Evolutionary conservation across 1,140 invertebrate genomes (phyloP).

Genomic region (Patella vulgata): DNA sequence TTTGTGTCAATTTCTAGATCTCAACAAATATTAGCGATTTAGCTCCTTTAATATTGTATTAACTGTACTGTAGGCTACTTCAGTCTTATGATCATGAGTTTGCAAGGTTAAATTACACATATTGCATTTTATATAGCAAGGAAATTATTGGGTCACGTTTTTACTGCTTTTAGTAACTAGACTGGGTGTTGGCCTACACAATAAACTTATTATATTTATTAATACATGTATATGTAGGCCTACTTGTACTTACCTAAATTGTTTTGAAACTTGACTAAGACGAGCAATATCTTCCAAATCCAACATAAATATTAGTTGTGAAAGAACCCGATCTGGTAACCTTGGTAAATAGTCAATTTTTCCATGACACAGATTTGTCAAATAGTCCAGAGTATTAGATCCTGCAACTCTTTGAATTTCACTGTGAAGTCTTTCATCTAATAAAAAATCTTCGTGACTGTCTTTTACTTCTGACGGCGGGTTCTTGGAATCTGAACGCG

Average conservation of each 20-base stretch:
- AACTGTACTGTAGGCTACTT: too few species aligned
- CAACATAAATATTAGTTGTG: conserved; percentile 34
- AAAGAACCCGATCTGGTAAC: conserved; percentile 31
- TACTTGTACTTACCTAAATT: conserved; percentile 24
- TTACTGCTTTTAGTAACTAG: too few species aligned
- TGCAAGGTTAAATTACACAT: too few species aligned
- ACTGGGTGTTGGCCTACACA: too few species aligned
- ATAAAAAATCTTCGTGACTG: conserved; percentile 46
- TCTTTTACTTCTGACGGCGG: conserved; percentile 42
- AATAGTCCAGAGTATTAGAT: conserved; percentile 31
- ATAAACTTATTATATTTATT: too few species aligned
- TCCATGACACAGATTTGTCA: conserved; percentile 29
- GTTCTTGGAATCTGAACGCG: conserved; percentile 26
- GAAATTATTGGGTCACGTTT: too few species aligned
- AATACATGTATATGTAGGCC: too few species aligned
- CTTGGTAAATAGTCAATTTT: conserved; percentile 38
- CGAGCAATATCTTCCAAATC: conserved; percentile 41
- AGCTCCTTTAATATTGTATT: too few species aligned
- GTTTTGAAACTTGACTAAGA: conserved; percentile 29
- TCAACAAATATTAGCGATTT: too few species aligned
- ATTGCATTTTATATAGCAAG: too few species aligned
- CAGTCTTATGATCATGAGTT: too few species aligned
- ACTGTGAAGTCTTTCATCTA: conserved; percentile 53
- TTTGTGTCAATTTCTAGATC: too few species aligned
- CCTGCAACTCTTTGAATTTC: conserved; percentile 41